Conservation (phyloP, 2,113 vertebrate genomes). For the Mellivora capensis region DNA sequence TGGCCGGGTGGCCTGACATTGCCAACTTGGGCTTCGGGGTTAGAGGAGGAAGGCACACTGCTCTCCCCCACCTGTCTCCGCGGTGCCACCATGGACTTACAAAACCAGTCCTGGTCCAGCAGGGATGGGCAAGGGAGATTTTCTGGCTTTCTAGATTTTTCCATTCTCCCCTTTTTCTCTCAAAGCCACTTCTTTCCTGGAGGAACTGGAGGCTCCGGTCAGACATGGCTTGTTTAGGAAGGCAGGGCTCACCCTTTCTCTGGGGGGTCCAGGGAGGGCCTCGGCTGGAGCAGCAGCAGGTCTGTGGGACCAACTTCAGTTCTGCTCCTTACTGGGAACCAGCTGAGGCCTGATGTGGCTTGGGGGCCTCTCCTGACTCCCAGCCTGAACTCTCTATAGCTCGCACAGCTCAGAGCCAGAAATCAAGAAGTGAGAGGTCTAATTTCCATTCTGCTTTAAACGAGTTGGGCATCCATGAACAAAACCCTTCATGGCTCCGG, state of each 20-base stretch:
- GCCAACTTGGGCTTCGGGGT: rapidly evolving
- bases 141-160: not conserved
- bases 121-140: not conserved
- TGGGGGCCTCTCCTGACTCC: not conserved
- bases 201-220: not conserved
- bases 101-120: not conserved
- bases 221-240: not conserved
- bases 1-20: rapidly evolving
- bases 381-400: not conserved
- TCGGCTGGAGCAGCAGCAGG: not conserved
- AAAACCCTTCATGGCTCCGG: not conserved
- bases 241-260: not conserved
- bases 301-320: not conserved
- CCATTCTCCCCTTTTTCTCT: not conserved
- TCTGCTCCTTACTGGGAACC: not conserved
- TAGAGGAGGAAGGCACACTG: not conserved
- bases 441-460: not conserved
- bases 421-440: not conserved
- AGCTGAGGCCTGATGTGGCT: not conserved
- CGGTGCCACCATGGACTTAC: rapidly evolving
- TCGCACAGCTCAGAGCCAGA: not conserved
- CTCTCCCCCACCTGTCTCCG: not conserved
- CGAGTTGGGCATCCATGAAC: not conserved
- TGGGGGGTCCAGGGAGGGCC: rapidly evolving
- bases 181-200: not conserved